phyloP scores from a whole-genome alignment of 2,888 invertebrate species.

The Uropetala carovei region DNA sequence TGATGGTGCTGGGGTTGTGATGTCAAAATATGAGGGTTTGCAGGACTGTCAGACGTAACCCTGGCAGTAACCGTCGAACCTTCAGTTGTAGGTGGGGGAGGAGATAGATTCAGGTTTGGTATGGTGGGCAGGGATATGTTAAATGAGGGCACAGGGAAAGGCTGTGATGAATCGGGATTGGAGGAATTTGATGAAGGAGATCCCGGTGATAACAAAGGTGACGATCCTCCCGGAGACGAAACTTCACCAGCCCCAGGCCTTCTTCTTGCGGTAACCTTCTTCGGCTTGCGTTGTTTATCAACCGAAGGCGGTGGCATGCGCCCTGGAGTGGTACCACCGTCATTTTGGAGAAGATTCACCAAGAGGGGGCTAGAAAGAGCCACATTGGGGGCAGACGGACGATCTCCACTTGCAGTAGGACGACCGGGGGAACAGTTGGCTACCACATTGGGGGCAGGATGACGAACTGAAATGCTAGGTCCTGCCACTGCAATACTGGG shows the following conservation, averaged over 20 bases:
- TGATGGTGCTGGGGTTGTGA: conserved; percentile 65
- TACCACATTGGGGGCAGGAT: conserved; percentile 45
- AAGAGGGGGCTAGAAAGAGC: conserved; percentile 92
- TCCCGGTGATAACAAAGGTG: conserved; percentile 72
- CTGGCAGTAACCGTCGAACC: conserved; percentile 43
- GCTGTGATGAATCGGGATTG: conserved; percentile 68
- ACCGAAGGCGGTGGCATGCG: conserved; percentile 67
- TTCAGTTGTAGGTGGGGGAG: conserved; percentile 65
- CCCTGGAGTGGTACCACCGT: conserved; percentile 74
- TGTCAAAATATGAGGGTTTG: conserved; percentile 63
- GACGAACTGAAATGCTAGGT: conserved; percentile 48
- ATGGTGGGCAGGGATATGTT: conserved; percentile 66
- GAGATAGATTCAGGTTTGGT: conserved; percentile 66
- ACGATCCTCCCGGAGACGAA: conserved; percentile 71
- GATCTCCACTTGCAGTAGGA: conserved; percentile 70
- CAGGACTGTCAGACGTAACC: conserved; percentile 47
- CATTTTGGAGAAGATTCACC: conserved; percentile 94
- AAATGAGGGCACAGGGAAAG: conserved; percentile 65
- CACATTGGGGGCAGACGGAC: conserved; percentile 76
- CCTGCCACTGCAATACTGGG: conserved; percentile 55
- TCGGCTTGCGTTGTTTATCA: conserved; percentile 69
- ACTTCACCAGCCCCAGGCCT: conserved; percentile 71
- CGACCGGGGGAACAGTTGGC: conserved; percentile 70
- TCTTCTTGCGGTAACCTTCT: conserved; percentile 74
- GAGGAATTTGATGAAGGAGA: conserved; percentile 68